Percentiles rank a stretch among this genome's conserved stretches.
Conservation (phyloP, 2,113 vertebrate genomes). For the Empidonax alnorum region DNA sequence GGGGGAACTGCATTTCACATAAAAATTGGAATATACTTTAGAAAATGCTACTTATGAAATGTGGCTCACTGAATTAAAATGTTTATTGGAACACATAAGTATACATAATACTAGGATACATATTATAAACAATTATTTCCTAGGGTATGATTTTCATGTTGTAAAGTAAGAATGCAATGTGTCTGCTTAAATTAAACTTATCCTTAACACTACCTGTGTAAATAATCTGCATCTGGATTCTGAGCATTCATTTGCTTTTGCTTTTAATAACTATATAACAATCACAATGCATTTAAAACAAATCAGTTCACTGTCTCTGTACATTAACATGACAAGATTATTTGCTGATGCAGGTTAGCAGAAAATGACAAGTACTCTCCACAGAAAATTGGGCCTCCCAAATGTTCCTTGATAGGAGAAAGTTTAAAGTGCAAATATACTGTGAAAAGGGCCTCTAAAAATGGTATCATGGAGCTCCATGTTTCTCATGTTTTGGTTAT, state of each 20-base stretch:
- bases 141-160: not conserved
- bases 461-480: not conserved
- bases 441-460: slow-evolving; percentile 35
- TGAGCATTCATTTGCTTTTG: slow-evolving; percentile 8
- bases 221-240: slow-evolving; percentile 20
- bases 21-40: not conserved
- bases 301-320: not conserved
- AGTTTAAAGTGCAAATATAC: slow-evolving; percentile 14
- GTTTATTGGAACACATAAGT: not conserved
- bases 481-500: slow-evolving; percentile 16
- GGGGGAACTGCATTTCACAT: not conserved
- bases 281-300: slow-evolving; percentile 40
- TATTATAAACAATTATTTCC: not conserved
- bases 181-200: slow-evolving; percentile 11
- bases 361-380: slow-evolving; percentile 25
- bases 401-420: slow-evolving; percentile 17
- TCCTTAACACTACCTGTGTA: not conserved
- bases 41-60: not conserved
- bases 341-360: not conserved
- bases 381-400: slow-evolving; percentile 2
- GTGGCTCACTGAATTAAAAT: not conserved
- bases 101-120: not conserved
- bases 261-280: slow-evolving; percentile 24
- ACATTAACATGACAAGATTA: not conserved
- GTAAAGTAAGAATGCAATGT: not conserved